These are phyloP conservation scores for Luffia ferchaultella DNA, from an alignment of 2,888 invertebrate species.

Conservation along the genomic window DNA sequence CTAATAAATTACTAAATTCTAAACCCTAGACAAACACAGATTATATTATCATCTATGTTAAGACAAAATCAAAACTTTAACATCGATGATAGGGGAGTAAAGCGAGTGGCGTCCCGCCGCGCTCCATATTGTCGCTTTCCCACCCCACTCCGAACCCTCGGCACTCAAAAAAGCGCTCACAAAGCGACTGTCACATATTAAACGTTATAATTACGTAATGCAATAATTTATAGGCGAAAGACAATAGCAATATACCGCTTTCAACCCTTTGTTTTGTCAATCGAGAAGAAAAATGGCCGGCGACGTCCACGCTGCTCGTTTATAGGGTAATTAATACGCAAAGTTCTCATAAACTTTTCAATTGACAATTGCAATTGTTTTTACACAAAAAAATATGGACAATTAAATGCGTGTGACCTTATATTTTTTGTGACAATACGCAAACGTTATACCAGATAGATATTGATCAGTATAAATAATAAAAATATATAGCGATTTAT, in stretches of 20 bases:
- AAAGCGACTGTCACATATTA: conserved; percentile 59
- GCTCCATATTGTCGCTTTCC: conserved; percentile 46
- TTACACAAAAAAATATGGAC: conserved; percentile 11
- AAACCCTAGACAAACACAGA: no score
- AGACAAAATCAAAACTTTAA: neutral
- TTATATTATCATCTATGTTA: no score
- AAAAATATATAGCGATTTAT: no score
- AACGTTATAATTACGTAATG: conserved; percentile 55
- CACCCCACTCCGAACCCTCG: conserved; percentile 46
- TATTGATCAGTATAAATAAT: no score
- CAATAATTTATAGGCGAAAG: conserved; percentile 58
- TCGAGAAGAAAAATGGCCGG: conserved; percentile 20
- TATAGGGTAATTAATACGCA: conserved; percentile 54
- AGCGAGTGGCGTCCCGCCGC: conserved; percentile 44
- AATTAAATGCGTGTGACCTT: neutral
- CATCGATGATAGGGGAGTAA: neutral
- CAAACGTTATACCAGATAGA: no score
- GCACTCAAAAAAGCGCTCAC: conserved; percentile 39
- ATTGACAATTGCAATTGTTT: conserved; percentile 41
- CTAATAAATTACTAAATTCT: no score
- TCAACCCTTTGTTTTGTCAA: conserved; percentile 47
- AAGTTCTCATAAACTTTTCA: conserved; percentile 51
- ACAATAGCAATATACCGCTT: conserved; percentile 51
- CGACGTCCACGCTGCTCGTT: conserved; percentile 45
- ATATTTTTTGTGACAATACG: no score